Evolutionary conservation across 2,888 invertebrate genomes (phyloP).

Genomic region (Anoncus sp.): DNA sequence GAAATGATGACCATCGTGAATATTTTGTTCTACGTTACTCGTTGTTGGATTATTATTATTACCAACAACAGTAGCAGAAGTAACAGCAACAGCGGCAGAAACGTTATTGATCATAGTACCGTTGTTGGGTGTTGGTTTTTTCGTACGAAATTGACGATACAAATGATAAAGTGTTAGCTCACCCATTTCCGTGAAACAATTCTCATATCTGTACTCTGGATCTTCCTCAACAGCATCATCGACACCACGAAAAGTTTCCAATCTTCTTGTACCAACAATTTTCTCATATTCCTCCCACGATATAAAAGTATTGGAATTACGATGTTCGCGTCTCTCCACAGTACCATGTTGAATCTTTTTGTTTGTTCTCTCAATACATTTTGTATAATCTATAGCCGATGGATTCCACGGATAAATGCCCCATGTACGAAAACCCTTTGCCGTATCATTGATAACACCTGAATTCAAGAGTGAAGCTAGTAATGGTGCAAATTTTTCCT

Average conservation of each 20-base stretch:
- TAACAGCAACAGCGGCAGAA: no score
- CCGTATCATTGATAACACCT: conserved; percentile 41
- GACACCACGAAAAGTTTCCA: conserved; percentile 51
- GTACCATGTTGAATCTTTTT: conserved; percentile 48
- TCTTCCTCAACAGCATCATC: conserved; percentile 55
- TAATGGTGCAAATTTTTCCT: conserved; percentile 70
- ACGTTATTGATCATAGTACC: conserved; percentile 33
- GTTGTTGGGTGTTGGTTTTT: conserved; percentile 51
- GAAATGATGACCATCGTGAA: conserved; percentile 59
- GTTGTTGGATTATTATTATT: conserved; percentile 34
- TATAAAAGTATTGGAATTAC: conserved; percentile 44
- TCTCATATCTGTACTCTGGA: conserved; percentile 59
- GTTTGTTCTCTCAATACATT: conserved; percentile 53
- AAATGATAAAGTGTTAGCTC: conserved; percentile 56
- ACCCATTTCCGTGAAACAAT: conserved; percentile 61
- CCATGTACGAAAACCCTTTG: conserved; percentile 68
- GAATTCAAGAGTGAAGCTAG: conserved; percentile 53
- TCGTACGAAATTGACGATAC: conserved; percentile 55
- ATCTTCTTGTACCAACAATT: conserved; percentile 51
- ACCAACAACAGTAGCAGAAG: no score
- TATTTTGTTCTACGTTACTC: conserved; percentile 41
- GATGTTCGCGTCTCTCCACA: conserved; percentile 36
- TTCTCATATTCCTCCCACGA: conserved; percentile 61
- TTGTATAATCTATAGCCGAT: conserved; percentile 61
- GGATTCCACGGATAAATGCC: conserved; percentile 69